Conservation (phyloP, 2,888 invertebrate genomes). For the Norana najaformis region DNA sequence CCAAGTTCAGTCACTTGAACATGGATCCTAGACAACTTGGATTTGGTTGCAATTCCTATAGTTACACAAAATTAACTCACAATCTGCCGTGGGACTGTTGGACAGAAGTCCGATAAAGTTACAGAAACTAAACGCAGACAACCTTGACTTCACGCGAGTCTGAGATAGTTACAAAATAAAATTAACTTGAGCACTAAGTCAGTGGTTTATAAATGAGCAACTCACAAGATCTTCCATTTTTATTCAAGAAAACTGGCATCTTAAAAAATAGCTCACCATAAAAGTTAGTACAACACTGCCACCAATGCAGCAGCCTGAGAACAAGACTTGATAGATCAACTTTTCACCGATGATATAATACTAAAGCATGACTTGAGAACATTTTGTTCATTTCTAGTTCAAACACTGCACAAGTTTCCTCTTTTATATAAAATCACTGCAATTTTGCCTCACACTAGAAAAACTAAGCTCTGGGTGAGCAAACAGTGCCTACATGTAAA, state of each 20-base stretch:
- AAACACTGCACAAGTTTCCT: not conserved
- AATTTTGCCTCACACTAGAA: not conserved
- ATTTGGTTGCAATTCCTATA: too few relatives aligned
- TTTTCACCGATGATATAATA: too few relatives aligned
- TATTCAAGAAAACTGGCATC: conserved; percentile 19
- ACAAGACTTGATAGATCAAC: conserved; percentile 17
- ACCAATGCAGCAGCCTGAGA: conserved; percentile 16
- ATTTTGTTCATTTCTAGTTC: not conserved
- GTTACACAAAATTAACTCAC: too few relatives aligned
- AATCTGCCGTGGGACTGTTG: too few relatives aligned
- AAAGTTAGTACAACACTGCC: conserved; percentile 9
- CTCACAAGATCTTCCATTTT: not conserved
- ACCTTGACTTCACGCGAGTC: not conserved
- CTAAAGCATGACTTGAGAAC: not conserved
- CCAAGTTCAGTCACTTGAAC: too few relatives aligned
- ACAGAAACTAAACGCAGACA: too few relatives aligned
- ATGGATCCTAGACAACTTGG: too few relatives aligned
- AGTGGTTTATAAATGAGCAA: not conserved
- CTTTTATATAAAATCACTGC: not conserved
- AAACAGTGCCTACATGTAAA: not conserved
- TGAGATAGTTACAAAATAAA: not conserved
- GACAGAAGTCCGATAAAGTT: too few relatives aligned
- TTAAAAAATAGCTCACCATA: conserved; percentile 22
- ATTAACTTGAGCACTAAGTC: not conserved
- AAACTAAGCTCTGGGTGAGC: not conserved